These are phyloP conservation scores for Ischnus inquisitorius DNA, from an alignment of 2,888 invertebrate genomes.

Conservation along the genomic window DNA sequence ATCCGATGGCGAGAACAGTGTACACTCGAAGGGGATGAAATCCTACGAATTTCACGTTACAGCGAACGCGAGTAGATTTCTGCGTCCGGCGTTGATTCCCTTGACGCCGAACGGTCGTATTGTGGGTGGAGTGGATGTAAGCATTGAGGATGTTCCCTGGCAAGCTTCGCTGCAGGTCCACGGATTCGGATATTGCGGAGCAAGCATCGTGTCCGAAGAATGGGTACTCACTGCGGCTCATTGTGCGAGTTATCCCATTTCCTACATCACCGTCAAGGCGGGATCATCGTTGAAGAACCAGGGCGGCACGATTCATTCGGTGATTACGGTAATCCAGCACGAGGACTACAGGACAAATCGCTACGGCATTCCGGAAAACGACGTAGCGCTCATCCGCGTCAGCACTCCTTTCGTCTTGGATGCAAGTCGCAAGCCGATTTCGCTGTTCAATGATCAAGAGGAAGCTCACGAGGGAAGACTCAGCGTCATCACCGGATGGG, in stretches of 20 bases:
- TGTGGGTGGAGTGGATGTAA: slow-evolving; percentile 86
- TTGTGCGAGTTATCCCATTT: slow-evolving; percentile 83
- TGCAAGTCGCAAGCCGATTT: slow-evolving; percentile 85
- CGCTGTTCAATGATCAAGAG: slow-evolving; percentile 82
- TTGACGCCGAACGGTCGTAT: slow-evolving; percentile 79
- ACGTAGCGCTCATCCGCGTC: slow-evolving; percentile 87
- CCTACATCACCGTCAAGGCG: slow-evolving; percentile 82
- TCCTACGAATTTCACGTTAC: slow-evolving; percentile 30
- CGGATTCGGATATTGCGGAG: slow-evolving; percentile 87
- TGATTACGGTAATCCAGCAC: slow-evolving; percentile 56
- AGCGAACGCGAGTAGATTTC: slow-evolving; percentile 35
- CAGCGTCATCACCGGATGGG: slow-evolving; percentile 72
- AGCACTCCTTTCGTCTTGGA: slow-evolving; percentile 85
- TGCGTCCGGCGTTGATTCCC: slow-evolving; percentile 73
- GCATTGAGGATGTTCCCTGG: slow-evolving; percentile 86
- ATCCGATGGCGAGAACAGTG: background rate
- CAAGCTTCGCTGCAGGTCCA: slow-evolving; percentile 85
- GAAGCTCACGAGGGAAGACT: slow-evolving; percentile 48
- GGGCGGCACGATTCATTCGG: slow-evolving; percentile 86
- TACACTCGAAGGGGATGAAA: background rate
- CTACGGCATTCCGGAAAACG: slow-evolving; percentile 78
- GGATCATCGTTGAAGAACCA: slow-evolving; percentile 84
- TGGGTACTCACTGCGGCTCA: slow-evolving; percentile 88
- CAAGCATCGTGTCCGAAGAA: slow-evolving; percentile 85
- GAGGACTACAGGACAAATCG: slow-evolving; percentile 38